Percentiles rank a stretch among this genome's conserved stretches.
Conservation (phyloP, 2,888 invertebrate genomes). For the Agrotis ipsilon region DNA sequence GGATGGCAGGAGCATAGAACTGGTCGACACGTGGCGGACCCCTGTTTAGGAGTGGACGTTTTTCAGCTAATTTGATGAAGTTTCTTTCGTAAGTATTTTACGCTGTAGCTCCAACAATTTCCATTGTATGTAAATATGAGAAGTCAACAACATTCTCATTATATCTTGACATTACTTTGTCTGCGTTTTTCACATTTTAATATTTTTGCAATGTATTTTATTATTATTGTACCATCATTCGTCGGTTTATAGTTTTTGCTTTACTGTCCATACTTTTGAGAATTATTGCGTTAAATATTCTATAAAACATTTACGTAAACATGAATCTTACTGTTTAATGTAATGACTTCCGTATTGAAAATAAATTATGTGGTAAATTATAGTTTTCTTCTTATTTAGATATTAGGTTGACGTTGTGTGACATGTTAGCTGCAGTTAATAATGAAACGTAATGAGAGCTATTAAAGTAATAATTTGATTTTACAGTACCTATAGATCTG, state of each 20-base stretch:
- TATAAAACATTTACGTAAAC: conserved; percentile 15
- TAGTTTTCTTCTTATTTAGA: not conserved
- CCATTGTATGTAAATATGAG: conserved; percentile 41
- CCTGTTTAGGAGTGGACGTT: not conserved
- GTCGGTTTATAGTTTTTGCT: conserved; percentile 15
- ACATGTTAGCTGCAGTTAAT: not conserved
- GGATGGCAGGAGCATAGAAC: no score
- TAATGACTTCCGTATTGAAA: conserved; percentile 9
- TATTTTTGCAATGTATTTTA: conserved; percentile 24
- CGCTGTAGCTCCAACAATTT: not conserved
- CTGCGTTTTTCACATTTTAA: conserved; percentile 13
- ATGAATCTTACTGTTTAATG: conserved; percentile 5
- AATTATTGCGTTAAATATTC: conserved; percentile 16
- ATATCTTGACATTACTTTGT: not conserved
- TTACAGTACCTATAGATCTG: not conserved
- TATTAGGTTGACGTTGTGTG: not conserved
- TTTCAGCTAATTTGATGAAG: not conserved
- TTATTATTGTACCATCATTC: conserved; percentile 8
- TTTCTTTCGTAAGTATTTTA: not conserved
- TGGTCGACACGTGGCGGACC: no score
- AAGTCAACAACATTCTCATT: not conserved
- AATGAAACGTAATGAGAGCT: not conserved
- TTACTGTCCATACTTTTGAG: conserved; percentile 15
- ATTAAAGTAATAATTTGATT: not conserved
- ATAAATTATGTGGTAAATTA: not conserved